Evolutionary conservation across 2,888 invertebrate genomes (phyloP).

Genomic region (Cephus pulcher): DNA sequence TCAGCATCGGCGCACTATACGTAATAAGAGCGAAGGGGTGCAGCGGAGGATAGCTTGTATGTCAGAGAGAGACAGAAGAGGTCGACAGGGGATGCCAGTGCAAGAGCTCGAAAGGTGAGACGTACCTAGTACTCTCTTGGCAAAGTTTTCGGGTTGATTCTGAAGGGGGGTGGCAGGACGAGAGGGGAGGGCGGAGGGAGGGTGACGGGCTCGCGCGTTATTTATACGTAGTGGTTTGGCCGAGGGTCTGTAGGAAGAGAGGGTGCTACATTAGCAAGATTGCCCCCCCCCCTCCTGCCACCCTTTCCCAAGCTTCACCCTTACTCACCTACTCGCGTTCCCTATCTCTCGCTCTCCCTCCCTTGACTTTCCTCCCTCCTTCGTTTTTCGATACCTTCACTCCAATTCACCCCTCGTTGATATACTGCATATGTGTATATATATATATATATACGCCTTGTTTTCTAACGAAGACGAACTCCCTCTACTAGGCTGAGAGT

Average conservation of each 20-base stretch:
- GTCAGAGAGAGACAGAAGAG: conserved; percentile 15
- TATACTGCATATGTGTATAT: neutral
- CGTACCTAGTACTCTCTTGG: conserved; percentile 7
- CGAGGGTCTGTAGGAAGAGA: conserved; percentile 41
- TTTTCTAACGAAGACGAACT: neutral
- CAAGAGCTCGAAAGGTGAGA: conserved; percentile 15
- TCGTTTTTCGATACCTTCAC: conserved; percentile 26
- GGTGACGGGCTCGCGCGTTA: conserved; percentile 41
- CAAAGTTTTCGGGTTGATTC: conserved; percentile 14
- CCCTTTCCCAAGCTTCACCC: conserved; percentile 12
- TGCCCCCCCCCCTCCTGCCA: conserved; percentile 23
- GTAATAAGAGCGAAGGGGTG: conserved; percentile 1
- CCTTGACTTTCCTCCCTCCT: conserved; percentile 27
- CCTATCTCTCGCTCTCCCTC: conserved; percentile 22
- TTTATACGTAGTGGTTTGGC: conserved; percentile 54
- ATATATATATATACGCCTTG: neutral
- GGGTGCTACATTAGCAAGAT: conserved; percentile 60
- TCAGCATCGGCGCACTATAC: conserved; percentile 7
- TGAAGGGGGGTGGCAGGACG: conserved; percentile 20
- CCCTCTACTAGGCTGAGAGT: neutral
- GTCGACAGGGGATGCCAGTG: conserved; percentile 22
- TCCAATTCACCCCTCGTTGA: neutral
- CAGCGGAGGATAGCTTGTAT: neutral
- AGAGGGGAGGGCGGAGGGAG: conserved; percentile 33
- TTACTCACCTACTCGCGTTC: conserved; percentile 16